Evolutionary conservation across 2,888 invertebrate genomes (phyloP), one percentile per base, ranked within the genome.

Genomic region (Nemotelus pantherinus): DNA sequence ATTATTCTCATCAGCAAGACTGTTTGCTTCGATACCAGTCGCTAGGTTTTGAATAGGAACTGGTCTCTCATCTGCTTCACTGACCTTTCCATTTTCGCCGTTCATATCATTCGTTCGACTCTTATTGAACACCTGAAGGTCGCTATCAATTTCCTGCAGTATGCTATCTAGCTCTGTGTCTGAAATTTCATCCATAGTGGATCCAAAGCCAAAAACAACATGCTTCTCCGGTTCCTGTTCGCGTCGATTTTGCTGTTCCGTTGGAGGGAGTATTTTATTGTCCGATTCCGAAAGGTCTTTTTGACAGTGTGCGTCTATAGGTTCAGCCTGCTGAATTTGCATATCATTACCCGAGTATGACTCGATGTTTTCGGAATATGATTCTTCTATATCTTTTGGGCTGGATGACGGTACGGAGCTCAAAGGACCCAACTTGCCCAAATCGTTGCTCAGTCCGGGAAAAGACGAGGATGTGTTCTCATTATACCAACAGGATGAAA

Each of bases 101-200:
- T 2, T 47, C 44, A 2, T 2, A 44, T 41, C 6, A n/a, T 60
- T 60, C 25, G n/a, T 7, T 6, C 10, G 3, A 45, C 58, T 3
- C 25, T 4, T 39, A 6, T 55, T 41, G n/a, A 57, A 67, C 10
- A 55, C 76, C 53, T 80, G 78, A 39, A 80, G 77, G 74, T 87
- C 86, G 43, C 83, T 84, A 76, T 87, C 87, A 74, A 87, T 86
- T 80, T 88, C 87, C 71, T 87, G 87, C 76, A 87, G 80, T 82
- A 87, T 86, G 77, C 87, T 87, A 81, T 87, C 87, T 63, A 87
- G 80, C 79, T 87, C 87, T 0, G 87, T 86, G 77, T 87, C 87
- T 0, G 87, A 87, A 39, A 87, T 87, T 77, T 87, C 87, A 77
- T 87, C 87, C 88, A 87, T 87, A 3, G 87, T 87, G 1, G 87